Base-by-base conservation (phyloP, 2,797 vertebrate species). In the Micromesistius poutassou region DNA sequence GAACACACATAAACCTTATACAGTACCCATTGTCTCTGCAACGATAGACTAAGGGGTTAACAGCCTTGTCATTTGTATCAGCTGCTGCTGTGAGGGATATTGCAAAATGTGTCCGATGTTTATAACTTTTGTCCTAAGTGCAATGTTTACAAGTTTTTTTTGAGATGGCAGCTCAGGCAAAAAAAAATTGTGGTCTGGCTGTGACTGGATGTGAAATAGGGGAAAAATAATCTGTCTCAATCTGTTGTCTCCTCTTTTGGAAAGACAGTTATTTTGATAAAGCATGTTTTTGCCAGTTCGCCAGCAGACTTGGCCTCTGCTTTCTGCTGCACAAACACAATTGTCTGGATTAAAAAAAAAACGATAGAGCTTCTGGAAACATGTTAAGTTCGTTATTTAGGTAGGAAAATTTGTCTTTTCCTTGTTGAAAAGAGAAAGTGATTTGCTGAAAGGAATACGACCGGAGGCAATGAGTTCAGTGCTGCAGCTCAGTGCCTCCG, bases 261-360 rank as follows among this genome's bases (percentile, higher is more conserved):
- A 84, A 73, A 72, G 81, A 79, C 50, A 80, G 76, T 72, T 86
- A 82, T 87, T 88, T 82, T 75, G 76, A 84, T 55, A 0, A 77
- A 87, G 85, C 88, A 89, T 80, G 89, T 90, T 91, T 83, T 81
- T 91, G 91, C 90, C 84, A 87, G 89, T 71, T 83, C 77, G 80
- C 85, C 77, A 50, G 83, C 87, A 88, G 86, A 89, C 84, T 28
- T 78, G 84, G 83, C 76, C 78, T 81, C 81, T 79, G 83, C 85
- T 22, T 62, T 62, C 79, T 81, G 77, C 80, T 78, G 50, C 78
- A 81, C 73, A 78, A 77, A 87, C 85, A 76, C 84, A 85, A 81
- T 82, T 77, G 76, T 70, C 40, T 71, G 78, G 46, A 50, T 16
- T 5, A 0, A 19, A 19, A 50, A 50, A 50, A 50, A 50, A 50